These are phyloP conservation scores for Pteropus alecto DNA, from an alignment of 2,113 vertebrate genomes.

Conservation along the genomic window DNA sequence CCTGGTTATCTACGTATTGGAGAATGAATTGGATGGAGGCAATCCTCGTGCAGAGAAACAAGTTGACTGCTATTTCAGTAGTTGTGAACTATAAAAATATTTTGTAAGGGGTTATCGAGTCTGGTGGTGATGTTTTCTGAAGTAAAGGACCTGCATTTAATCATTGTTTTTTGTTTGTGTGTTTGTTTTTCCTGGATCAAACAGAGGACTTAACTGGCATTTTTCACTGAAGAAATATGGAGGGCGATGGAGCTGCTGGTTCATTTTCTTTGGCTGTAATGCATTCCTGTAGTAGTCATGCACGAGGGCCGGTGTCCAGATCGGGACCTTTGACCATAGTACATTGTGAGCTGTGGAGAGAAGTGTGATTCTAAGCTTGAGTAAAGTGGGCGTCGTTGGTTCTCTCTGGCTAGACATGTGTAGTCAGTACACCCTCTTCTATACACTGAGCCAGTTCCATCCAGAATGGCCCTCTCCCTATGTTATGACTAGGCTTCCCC, in stretches of 20 bases:
- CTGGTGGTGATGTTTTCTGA: background rate
- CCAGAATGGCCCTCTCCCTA: background rate
- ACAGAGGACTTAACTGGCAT: background rate
- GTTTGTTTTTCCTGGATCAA: background rate
- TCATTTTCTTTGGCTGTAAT: background rate
- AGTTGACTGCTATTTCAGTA: background rate
- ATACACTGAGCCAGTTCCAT: background rate
- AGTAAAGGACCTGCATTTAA: background rate
- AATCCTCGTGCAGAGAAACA: background rate
- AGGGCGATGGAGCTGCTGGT: background rate
- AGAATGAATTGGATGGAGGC: conserved; percentile 22
- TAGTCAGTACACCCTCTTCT: background rate
- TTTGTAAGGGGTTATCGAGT: conserved; percentile 23
- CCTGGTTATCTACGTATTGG: background rate
- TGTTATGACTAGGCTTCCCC: background rate
- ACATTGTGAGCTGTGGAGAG: background rate
- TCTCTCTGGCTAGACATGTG: background rate
- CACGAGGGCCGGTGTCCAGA: background rate
- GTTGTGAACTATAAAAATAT: background rate
- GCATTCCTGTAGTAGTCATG: too few species aligned
- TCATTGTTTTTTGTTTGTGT: background rate
- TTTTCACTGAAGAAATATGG: background rate
- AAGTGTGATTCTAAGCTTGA: background rate
- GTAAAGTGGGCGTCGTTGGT: background rate
- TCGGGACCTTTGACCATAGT: background rate